Base-by-base conservation (phyloP, 2,113 vertebrate species). In the Protobothrops flavoviridis region DNA sequence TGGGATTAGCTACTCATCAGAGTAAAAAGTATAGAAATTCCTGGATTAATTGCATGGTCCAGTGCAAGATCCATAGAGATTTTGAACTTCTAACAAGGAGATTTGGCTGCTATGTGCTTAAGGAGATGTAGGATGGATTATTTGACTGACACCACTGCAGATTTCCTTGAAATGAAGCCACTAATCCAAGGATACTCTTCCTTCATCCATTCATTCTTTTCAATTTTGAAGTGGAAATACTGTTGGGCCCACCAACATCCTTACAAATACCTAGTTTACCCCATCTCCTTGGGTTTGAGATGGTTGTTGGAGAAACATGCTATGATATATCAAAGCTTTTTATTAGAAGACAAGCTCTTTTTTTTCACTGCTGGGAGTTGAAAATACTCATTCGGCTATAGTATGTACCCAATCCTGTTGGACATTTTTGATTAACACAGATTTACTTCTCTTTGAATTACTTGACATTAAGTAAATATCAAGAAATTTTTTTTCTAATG, bases 391-490 rank as follows among this genome's bases (percentile, higher is more conserved):
- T 50, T 55, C 13, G 3, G 23, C 29, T 23, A 69, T 13, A 69
- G 29, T 33, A 23, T 88, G 2, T 17, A 8, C 88, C 3, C 29
- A 90, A 61, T 56, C 9, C 89, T 26, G 74, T 90, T 93, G 96
- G 96, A 91, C 94, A 88, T 97, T 95, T 95, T 96, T 97, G 96
- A 97, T 93, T 92, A 95, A 94, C 81, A 91, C 95, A 93, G 96
- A 95, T 96, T 97, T 97, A 96, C 97, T 95, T 95, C 61, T 94
- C 95, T 97, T 97, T 97, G 97, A 97, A 96, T 97, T 96, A 94
- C 96, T 96, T 92, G 95, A 94, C 96, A 96, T 97, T 97, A 97
- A 97, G 95, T 92, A 96, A 97, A 96, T 96, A 97, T 97, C 96
- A 97, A 97, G 74, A 43, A 81, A 9, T 81, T 43, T 81, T 81